A percentile compares a stretch with the other conserved stretches of the same genome.
phyloP scores from a whole-genome alignment of 2,113 vertebrate genomes.

The Cettia cetti region DNA sequence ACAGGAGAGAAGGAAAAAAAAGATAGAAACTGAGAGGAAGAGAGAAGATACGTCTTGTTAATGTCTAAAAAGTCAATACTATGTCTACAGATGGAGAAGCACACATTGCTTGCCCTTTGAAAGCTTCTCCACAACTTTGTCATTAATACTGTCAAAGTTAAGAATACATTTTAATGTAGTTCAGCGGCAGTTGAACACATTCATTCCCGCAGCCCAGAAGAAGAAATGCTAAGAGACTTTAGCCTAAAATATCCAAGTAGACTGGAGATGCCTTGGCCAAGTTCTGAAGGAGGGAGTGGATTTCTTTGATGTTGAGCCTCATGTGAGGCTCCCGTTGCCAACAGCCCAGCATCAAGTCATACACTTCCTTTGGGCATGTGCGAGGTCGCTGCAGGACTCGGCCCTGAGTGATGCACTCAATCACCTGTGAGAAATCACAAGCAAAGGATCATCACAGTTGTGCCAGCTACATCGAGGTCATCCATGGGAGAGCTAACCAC shows the following conservation, averaged over 20 bases:
- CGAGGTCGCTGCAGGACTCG: conserved; percentile 95
- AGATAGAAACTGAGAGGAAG: conserved; percentile 65
- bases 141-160: conserved; percentile 76
- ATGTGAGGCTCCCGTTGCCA: conserved; percentile 98
- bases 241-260: conserved; percentile 98
- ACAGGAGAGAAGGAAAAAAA: conserved; percentile 54
- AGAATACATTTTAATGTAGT: conserved; percentile 74
- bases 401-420: conserved; percentile 98
- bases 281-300: conserved; percentile 93
- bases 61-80: conserved; percentile 74
- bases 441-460: neutral
- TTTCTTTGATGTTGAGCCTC: conserved; percentile 98
- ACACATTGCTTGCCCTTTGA: conserved; percentile 76
- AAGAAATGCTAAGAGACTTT: conserved; percentile 64
- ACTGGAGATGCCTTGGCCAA: conserved; percentile 98
- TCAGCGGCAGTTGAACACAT: conserved; percentile 76
- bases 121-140: conserved; percentile 74
- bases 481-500: neutral
- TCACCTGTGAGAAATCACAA: conserved; percentile 80
- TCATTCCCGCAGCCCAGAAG: conserved; percentile 60
- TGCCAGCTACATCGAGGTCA: neutral
- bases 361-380: conserved; percentile 96
- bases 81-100: conserved; percentile 76
- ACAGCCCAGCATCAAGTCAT: conserved; percentile 98
- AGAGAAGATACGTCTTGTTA: conserved; percentile 66